Conservation (phyloP, 2,888 invertebrate genomes). For the Chrysopilus asiliformis region DNA sequence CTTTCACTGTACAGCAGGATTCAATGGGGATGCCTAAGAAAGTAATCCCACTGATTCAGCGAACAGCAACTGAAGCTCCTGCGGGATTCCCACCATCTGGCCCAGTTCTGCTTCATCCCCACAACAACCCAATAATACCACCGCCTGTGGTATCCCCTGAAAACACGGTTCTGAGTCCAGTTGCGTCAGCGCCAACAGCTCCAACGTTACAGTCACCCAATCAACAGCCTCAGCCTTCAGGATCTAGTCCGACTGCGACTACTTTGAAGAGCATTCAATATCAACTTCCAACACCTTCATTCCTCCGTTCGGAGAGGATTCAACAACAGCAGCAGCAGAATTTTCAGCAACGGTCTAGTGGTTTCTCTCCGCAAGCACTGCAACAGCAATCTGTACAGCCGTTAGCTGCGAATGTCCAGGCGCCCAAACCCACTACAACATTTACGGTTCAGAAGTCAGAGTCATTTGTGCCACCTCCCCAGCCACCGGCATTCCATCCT, state of each 20-base stretch:
- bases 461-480: constrained; percentile 10
- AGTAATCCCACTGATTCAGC: constrained; percentile 56
- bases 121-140: constrained; percentile 4
- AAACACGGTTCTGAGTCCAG: constrained; percentile 1
- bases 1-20: constrained; percentile 76
- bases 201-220: neutral
- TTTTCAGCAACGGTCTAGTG: constrained; percentile 1
- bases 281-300: constrained; percentile 20
- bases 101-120: constrained; percentile 5
- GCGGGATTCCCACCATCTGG: neutral
- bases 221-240: constrained; percentile 16
- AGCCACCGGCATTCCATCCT: constrained; percentile 23
- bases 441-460: constrained; percentile 35
- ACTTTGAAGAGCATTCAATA: no score
- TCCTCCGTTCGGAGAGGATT: constrained; percentile 20
- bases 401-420: constrained; percentile 19
- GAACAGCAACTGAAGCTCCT: constrained; percentile 16
- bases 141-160: constrained; percentile 5
- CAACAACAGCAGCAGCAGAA: constrained; percentile 8
- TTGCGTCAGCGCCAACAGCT: neutral
- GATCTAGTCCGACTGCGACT: no score
- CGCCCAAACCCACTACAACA: constrained; percentile 24
- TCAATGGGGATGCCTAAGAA: constrained; percentile 63
- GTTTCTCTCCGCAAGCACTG: no score
- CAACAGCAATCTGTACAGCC: constrained; percentile 17